Evolutionary conservation across 2,888 invertebrate species (phyloP).

Genomic region (Ectemnius cavifrons): DNA sequence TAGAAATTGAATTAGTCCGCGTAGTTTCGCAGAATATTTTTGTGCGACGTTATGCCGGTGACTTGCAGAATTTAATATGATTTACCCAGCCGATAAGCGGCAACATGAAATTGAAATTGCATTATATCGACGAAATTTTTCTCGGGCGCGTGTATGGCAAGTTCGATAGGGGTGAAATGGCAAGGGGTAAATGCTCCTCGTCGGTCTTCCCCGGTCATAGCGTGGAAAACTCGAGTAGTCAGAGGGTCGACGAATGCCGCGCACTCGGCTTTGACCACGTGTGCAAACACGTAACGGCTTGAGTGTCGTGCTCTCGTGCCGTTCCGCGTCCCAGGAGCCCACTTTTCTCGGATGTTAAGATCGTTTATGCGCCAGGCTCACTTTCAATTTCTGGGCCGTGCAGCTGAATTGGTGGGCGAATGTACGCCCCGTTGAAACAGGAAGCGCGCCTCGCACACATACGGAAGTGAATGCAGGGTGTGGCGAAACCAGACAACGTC

Average conservation of each 20-base stretch:
- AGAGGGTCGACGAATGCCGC: too few relatives aligned
- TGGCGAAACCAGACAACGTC: constrained; percentile 44
- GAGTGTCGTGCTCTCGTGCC: constrained; percentile 22
- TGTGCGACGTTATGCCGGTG: too few relatives aligned
- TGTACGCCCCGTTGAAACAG: constrained; percentile 16
- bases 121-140: constrained; percentile 21
- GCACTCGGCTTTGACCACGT: neutral
- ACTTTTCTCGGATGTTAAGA: constrained; percentile 51
- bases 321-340: constrained; percentile 17
- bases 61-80: constrained; percentile 1
- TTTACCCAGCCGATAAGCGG: constrained; percentile 22
- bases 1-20: too few relatives aligned
- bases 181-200: constrained; percentile 22
- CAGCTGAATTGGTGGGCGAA: constrained; percentile 12
- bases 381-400: constrained; percentile 55
- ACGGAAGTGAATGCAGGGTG: constrained; percentile 56
- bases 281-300: constrained; percentile 7
- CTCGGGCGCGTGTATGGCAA: constrained; percentile 32
- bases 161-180: constrained; percentile 31
- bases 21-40: too few relatives aligned
- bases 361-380: constrained; percentile 29
- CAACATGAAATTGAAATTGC: constrained; percentile 29
- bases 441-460: constrained; percentile 38
- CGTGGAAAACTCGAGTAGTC: neutral
- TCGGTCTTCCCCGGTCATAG: constrained; percentile 18